A percentile compares a stretch with the other conserved stretches of the same genome.
Evolutionary conservation across 2,888 invertebrate species (phyloP).

Genomic region (Drosophila conformis): DNA sequence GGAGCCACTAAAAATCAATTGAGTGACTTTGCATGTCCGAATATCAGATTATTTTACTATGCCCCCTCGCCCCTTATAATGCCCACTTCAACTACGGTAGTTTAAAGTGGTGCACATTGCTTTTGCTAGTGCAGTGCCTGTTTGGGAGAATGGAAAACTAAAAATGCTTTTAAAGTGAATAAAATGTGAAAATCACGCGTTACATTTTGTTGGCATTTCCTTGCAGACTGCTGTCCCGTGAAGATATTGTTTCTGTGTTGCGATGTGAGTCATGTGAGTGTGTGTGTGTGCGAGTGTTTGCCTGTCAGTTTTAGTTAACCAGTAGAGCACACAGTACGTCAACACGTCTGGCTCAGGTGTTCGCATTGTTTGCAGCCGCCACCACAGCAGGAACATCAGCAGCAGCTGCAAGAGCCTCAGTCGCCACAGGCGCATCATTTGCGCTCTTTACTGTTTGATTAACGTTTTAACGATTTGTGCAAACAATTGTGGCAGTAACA

Average conservation of each 20-base stretch:
- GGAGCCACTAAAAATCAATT: constrained; percentile 73
- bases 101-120: constrained; percentile 10
- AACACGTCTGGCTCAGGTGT: constrained; percentile 57
- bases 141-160: constrained; percentile 32
- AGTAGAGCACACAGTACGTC: constrained; percentile 50
- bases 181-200: constrained; percentile 44
- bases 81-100: background rate
- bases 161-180: constrained; percentile 50
- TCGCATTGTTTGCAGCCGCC: constrained; percentile 55
- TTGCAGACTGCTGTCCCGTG: background rate
- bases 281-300: constrained; percentile 28
- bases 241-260: constrained; percentile 16
- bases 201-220: constrained; percentile 35
- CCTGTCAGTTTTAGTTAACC: constrained; percentile 67
- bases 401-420: constrained; percentile 27
- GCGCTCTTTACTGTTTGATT: constrained; percentile 76
- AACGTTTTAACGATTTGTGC: constrained; percentile 78
- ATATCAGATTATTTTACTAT: constrained; percentile 15
- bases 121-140: constrained; percentile 19
- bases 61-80: background rate
- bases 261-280: constrained; percentile 14
- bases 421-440: constrained; percentile 68
- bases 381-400: constrained; percentile 15
- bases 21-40: constrained; percentile 66
- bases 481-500: constrained; percentile 73